phyloP scores from a whole-genome alignment of 2,888 invertebrate species.

The Magallana nippona region DNA sequence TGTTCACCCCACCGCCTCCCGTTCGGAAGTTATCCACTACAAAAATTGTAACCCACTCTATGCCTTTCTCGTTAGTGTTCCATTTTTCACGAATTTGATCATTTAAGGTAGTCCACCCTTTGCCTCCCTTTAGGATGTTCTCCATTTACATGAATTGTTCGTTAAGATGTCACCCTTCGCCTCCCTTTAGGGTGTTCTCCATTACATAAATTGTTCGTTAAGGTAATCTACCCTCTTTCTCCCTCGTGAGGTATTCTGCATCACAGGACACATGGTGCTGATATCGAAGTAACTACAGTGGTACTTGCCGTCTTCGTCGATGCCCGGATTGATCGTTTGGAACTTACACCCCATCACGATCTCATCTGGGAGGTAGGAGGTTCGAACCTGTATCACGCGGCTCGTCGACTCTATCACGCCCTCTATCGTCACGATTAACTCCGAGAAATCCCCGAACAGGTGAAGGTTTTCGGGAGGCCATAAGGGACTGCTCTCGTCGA shows the following conservation, averaged over 20 bases:
- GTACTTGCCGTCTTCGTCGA: slow-evolving; percentile 50
- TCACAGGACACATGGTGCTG: slow-evolving; percentile 46
- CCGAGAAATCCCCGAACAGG: slow-evolving; percentile 88
- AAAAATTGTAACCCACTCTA: not conserved
- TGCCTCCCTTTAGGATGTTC: not conserved
- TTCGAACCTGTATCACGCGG: slow-evolving; percentile 64
- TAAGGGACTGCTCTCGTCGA: slow-evolving; percentile 93
- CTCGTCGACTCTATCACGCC: slow-evolving; percentile 84
- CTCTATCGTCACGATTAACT: slow-evolving; percentile 95
- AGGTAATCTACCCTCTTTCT: slow-evolving; percentile 18
- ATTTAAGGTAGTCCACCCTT: no score
- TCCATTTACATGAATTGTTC: slow-evolving; percentile 21
- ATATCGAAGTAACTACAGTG: slow-evolving; percentile 52
- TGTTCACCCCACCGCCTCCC: not conserved
- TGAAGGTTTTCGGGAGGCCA: slow-evolving; percentile 87
- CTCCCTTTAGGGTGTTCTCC: not conserved
- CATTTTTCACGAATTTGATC: no score
- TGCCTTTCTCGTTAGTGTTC: no score
- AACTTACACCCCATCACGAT: slow-evolving; percentile 67
- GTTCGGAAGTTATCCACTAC: slow-evolving; percentile 25
- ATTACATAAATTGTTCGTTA: slow-evolving; percentile 3
- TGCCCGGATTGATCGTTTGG: slow-evolving; percentile 58
- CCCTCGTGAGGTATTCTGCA: slow-evolving; percentile 13
- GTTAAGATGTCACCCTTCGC: not conserved
- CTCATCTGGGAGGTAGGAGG: slow-evolving; percentile 66